phyloP scores from a whole-genome alignment of 2,113 vertebrate species.

The Pangasianodon gigas region DNA sequence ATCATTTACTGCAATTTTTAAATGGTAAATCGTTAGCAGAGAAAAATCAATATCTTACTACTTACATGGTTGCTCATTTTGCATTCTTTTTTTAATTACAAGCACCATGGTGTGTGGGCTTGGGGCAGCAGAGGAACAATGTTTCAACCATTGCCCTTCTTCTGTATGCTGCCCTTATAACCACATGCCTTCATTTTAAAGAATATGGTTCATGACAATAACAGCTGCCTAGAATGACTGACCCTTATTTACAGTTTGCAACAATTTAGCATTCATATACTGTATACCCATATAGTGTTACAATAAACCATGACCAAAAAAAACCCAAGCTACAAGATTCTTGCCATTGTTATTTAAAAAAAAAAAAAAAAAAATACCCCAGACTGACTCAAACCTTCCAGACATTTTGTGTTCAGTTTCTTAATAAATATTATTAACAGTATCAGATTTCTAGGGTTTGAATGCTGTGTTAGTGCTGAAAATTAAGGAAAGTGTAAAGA shows the following conservation, averaged over 20 bases:
- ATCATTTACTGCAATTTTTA: not conserved
- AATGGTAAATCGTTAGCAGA: not conserved
- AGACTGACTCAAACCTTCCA: not conserved
- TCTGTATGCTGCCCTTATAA: not conserved
- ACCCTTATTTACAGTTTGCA: not conserved
- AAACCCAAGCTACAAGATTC: not conserved
- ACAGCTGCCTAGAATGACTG: not conserved
- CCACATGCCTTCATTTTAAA: not conserved
- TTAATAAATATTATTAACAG: not conserved
- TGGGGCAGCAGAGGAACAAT: not conserved
- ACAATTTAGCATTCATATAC: not conserved
- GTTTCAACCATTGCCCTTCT: not conserved
- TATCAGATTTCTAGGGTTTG: not conserved
- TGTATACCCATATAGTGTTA: not conserved
- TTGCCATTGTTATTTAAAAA: not conserved
- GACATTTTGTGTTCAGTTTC: not conserved
- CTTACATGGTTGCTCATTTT: not conserved
- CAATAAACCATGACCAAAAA: not conserved
- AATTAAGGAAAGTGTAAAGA: not conserved
- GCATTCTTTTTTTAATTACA: not conserved
- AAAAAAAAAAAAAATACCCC: not conserved
- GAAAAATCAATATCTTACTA: not conserved
- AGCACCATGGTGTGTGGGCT: not conserved
- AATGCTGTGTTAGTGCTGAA: not conserved
- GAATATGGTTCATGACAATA: not conserved